A percentile compares a stretch with the other conserved stretches of the same genome.
phyloP scores from a whole-genome alignment of 2,888 invertebrate genomes.

The Agrochola circellaris region DNA sequence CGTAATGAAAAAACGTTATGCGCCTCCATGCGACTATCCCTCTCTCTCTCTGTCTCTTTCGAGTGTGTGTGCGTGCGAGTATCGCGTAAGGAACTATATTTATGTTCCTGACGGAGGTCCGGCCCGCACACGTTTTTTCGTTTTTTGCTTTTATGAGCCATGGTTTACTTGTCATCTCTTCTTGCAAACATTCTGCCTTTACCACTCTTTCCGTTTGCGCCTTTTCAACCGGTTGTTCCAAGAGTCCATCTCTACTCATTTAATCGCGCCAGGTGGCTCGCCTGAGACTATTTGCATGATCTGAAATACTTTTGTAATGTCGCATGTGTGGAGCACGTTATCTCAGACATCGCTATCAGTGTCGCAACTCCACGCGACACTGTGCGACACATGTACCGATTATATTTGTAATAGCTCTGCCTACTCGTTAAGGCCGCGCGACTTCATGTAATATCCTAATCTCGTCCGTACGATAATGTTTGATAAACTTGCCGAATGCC shows the following conservation, averaged over 20 bases:
- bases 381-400: background rate
- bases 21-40: too few relatives aligned
- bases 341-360: conserved; percentile 26
- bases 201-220: background rate
- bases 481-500: conserved; percentile 22
- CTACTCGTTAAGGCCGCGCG: conserved; percentile 2
- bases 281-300: background rate
- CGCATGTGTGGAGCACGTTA: background rate
- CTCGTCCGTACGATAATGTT: conserved; percentile 4
- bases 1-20: too few relatives aligned
- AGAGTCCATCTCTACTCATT: background rate
- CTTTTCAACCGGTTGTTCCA: background rate
- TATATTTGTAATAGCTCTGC: background rate
- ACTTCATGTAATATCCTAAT: conserved; percentile 19
- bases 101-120: too few relatives aligned
- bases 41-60: too few relatives aligned
- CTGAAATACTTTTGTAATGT: background rate
- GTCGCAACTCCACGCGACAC: conserved; percentile 11
- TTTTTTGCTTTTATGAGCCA: too few relatives aligned
- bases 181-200: background rate
- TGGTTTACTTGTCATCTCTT: background rate
- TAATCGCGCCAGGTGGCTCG: background rate
- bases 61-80: too few relatives aligned
- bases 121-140: background rate
- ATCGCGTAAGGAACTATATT: too few relatives aligned